Evolutionary conservation across 2,888 invertebrate genomes (phyloP).

Genomic region (Hybos culiciformis): DNA sequence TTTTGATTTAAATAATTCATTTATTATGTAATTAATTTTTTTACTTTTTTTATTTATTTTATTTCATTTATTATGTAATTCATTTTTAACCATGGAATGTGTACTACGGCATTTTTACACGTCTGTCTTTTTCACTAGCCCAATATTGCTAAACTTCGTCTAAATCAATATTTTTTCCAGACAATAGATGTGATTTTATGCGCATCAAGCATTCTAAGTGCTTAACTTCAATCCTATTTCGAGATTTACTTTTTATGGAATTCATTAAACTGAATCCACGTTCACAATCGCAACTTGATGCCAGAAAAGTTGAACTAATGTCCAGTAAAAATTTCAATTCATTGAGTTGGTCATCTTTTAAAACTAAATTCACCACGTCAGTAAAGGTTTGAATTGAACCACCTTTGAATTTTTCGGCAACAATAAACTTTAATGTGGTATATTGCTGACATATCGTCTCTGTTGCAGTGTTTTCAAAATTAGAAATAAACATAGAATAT

Average conservation of each 20-base stretch:
- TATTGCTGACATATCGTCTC: constrained; percentile 1
- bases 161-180: background rate
- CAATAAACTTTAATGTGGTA: constrained; percentile 3
- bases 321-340: background rate
- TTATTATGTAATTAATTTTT: too few relatives aligned
- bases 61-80: too few relatives aligned
- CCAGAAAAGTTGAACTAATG: constrained; percentile 3
- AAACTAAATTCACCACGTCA: background rate
- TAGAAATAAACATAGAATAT: background rate
- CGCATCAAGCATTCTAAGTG: constrained; percentile 3
- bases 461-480: background rate
- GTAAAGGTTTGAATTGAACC: constrained; percentile 1
- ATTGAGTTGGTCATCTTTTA: background rate
- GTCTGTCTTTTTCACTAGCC: background rate
- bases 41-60: too few relatives aligned
- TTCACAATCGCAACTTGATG: constrained; percentile 3
- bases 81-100: background rate
- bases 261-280: constrained; percentile 4
- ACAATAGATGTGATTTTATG: constrained; percentile 1
- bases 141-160: background rate
- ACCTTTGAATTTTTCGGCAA: background rate
- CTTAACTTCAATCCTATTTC: background rate
- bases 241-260: constrained; percentile 2
- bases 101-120: background rate
- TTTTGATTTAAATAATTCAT: too few relatives aligned